phyloP scores from a whole-genome alignment of 2,797 vertebrate species.

The Enteromius thamalakanensis region DNA sequence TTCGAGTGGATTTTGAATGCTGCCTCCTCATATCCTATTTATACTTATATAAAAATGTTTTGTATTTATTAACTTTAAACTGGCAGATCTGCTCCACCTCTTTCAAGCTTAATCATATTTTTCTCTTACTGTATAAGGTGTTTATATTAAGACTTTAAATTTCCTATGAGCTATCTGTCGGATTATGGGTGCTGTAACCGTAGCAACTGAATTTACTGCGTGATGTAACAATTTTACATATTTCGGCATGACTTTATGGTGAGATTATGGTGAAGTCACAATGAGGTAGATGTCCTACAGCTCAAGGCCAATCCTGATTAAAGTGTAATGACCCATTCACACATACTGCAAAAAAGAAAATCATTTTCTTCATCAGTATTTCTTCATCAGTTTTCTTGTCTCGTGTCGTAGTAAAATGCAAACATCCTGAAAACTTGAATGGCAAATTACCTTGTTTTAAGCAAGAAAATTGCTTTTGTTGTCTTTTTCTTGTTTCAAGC shows the following conservation, averaged over 20 bases:
- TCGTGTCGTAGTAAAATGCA: neutral
- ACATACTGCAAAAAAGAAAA: neutral
- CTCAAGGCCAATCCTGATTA: neutral
- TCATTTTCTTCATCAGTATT: neutral
- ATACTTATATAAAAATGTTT: neutral
- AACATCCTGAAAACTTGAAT: neutral
- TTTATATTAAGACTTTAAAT: conserved; percentile 4
- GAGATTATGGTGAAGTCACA: neutral
- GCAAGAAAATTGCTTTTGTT: neutral
- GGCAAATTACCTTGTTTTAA: neutral
- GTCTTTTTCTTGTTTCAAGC: neutral
- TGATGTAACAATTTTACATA: neutral
- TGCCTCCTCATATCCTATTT: neutral
- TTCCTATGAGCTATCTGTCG: neutral
- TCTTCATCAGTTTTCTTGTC: neutral
- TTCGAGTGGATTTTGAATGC: neutral
- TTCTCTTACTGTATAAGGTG: neutral
- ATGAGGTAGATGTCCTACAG: neutral
- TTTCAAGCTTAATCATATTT: neutral
- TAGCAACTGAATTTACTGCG: neutral
- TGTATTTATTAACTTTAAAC: neutral
- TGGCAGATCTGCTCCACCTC: neutral
- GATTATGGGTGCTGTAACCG: neutral
- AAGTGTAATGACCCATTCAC: neutral
- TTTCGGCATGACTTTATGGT: neutral